Conservation (phyloP, 2,797 vertebrate genomes). For the Enteromius viviparus region DNA sequence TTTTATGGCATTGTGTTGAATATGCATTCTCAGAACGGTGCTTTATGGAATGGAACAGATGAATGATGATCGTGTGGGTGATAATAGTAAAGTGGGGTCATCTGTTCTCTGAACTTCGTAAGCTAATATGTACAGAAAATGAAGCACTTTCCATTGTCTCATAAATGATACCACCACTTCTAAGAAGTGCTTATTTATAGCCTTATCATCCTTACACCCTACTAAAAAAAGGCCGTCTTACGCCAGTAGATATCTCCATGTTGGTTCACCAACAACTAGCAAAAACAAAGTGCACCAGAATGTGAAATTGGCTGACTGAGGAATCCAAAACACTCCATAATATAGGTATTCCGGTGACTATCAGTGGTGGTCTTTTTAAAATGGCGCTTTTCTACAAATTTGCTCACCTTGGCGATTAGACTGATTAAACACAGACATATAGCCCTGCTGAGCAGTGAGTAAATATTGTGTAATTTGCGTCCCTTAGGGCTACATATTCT, state of each 20-base stretch:
- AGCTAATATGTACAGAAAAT: slow-evolving; percentile 49
- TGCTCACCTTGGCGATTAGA: slow-evolving; percentile 16
- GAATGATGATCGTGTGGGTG: not conserved
- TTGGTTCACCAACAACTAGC: not conserved
- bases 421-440: slow-evolving; percentile 20
- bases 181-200: slow-evolving; percentile 46
- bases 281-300: not conserved
- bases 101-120: slow-evolving; percentile 37
- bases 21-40: slow-evolving; percentile 15
- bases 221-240: not conserved
- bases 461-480: slow-evolving; percentile 36
- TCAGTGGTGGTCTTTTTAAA: not conserved
- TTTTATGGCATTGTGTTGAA: not conserved
- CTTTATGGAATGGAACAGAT: slow-evolving; percentile 15
- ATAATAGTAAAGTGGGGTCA: not conserved
- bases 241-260: not conserved
- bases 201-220: not conserved
- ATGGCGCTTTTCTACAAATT: not conserved
- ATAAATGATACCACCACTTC: slow-evolving; percentile 38
- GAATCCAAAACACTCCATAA: not conserved
- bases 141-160: slow-evolving; percentile 55
- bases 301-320: not conserved
- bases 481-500: slow-evolving; percentile 20
- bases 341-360: not conserved
- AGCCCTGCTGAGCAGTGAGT: slow-evolving; percentile 15